Conservation (phyloP, 2,797 vertebrate species). For the Champsocephalus gunnari region DNA sequence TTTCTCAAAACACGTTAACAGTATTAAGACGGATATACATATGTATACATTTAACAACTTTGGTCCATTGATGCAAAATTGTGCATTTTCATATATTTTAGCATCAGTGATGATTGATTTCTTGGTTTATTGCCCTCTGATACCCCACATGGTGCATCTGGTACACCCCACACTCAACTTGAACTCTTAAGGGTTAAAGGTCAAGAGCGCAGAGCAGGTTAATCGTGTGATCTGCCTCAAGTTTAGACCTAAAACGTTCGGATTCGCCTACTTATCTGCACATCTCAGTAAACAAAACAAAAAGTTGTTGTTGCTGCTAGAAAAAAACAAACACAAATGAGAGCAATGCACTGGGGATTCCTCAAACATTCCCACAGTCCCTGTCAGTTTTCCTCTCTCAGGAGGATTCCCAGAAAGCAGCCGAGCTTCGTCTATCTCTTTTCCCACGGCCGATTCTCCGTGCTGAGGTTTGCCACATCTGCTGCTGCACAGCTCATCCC, state of each 20-base stretch:
- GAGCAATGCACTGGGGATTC: slow-evolving; percentile 25
- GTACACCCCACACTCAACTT: slow-evolving; percentile 26
- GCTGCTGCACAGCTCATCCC: slow-evolving; percentile 31
- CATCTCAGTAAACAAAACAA: neutral
- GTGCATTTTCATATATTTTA: neutral
- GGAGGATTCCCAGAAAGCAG: slow-evolving; percentile 53
- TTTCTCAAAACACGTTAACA: neutral
- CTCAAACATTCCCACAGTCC: slow-evolving; percentile 71
- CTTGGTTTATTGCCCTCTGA: neutral
- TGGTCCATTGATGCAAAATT: neutral
- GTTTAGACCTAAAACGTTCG: neutral
- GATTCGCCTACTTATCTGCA: neutral
- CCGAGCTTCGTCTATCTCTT: neutral
- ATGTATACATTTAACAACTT: too few species aligned
- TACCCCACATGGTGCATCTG: neutral
- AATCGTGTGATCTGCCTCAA: neutral
- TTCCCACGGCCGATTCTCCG: slow-evolving; percentile 57
- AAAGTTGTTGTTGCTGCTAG: slow-evolving; percentile 36
- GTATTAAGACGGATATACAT: too few species aligned
- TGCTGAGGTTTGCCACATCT: slow-evolving; percentile 58
- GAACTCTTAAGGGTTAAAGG: slow-evolving; percentile 37
- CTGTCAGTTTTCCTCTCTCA: slow-evolving; percentile 50
- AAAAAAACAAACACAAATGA: slow-evolving; percentile 35
- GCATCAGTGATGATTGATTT: neutral
- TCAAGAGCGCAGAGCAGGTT: slow-evolving; percentile 25